Base-by-base conservation (phyloP, 2,797 vertebrate species). In the Apodemus agrarius region DNA sequence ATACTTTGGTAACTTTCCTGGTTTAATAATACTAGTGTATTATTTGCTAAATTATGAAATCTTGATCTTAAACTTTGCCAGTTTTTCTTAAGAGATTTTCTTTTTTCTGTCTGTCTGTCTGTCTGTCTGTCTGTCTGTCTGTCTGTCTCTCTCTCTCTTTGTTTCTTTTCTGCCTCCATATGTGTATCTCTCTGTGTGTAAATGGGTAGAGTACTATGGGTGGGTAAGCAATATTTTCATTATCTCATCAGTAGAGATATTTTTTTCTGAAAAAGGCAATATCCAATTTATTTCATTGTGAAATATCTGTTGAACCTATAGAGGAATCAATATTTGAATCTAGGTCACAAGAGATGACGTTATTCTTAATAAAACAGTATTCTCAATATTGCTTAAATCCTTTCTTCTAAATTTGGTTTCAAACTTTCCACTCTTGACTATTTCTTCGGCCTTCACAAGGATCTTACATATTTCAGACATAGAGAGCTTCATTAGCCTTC, bases 251-350 rank as follows among this genome's bases (percentile, higher is more conserved):
- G 31, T 31, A 19, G 24, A 75, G 49, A 21, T 67, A n/a, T 21
- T 22, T 79, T 80, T 92, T 97, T 85, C 24, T n/a, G 10, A 49
- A 95, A 92, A 85, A 49, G 29, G 7, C 34, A 46, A 14, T 89
- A 80, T 40, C 6, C 14, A 21, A 49, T 22, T 78, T 82, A 8
- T 52, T 84, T 91, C 72, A 34, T 3, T 94, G 59, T 88, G 12
- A 92, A 92, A 49, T 72, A 14, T 75, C n/a, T 74, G 13, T 12
- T 40, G 4, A 75, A 83, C 24, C 29, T 12, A 21, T n/a, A 54
- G 31, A 46, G 31, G 13, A 96, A n/a, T 34, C 5, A 31, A 0
- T 40, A 78, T 13, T 3, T 59, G 31, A 74, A 37, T 1, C 3
- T 65, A 43, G 16, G 12, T 83, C 24, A 91, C 75, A 92, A 69